phyloP scores from a whole-genome alignment of 2,113 vertebrate species.

The Vombatus ursinus region DNA sequence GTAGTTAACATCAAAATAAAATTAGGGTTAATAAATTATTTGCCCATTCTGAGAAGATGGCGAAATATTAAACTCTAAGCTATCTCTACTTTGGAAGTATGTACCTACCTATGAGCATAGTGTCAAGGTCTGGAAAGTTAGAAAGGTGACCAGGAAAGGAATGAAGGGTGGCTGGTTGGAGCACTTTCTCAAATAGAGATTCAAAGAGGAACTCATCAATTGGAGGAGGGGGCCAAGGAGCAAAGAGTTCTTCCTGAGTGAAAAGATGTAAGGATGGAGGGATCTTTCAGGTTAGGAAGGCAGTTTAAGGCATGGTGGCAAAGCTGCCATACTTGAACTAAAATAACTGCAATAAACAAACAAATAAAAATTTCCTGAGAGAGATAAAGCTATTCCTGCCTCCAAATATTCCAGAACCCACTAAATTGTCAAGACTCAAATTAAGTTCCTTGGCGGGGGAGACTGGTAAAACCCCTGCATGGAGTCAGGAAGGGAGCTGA shows the following conservation, averaged over 20 bases:
- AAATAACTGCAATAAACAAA: background rate
- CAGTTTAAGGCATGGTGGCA: background rate
- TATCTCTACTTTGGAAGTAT: background rate
- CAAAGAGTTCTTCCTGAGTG: background rate
- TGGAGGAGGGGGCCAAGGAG: background rate
- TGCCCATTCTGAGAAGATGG: background rate
- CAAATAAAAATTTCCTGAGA: background rate
- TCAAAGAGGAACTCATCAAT: background rate
- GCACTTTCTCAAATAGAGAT: background rate
- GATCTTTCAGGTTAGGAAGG: background rate
- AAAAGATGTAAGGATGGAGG: background rate
- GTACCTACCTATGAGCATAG: background rate
- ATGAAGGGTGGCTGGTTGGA: background rate
- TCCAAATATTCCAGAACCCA: background rate
- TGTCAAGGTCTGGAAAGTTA: background rate
- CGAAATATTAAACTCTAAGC: background rate
- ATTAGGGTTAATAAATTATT: background rate
- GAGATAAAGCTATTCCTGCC: background rate
- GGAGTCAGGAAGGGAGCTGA: background rate
- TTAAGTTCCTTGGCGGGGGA: background rate
- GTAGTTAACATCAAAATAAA: background rate
- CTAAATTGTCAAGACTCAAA: background rate
- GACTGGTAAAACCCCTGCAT: background rate
- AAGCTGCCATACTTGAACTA: background rate
- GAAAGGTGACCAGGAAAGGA: background rate